Base-by-base conservation (phyloP, 2,888 invertebrate genomes). In the Pharmacophagus antenor region DNA sequence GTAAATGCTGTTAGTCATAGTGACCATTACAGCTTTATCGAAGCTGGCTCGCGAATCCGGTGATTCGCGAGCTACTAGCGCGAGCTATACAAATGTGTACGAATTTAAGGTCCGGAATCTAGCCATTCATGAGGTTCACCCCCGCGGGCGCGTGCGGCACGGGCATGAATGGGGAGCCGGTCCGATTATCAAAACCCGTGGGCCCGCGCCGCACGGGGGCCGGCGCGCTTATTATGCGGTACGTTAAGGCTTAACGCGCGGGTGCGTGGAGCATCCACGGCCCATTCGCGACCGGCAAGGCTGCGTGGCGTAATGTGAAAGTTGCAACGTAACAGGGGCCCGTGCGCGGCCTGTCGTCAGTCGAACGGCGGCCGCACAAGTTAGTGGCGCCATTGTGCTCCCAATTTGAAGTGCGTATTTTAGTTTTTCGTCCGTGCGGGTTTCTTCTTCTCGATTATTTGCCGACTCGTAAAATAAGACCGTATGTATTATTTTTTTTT, bases 251-350 rank as follows among this genome's bases (percentile, higher is more conserved):
- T 2, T 10, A 31, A 31, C 12, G 31, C 10, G 15, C n/a, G n/a
- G n/a, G 12, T 12, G 31, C 2, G 31, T 31, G 10, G 31, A 10
- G 3, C 31, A 31, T 31, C 31, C 31, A 31, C 31, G 8, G 15
- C 31, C 0, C 68, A 71, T 70, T 70, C 65, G 71, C 70, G 70
- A 74, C 77, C 77, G 80, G 80, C 88, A 88, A 88, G 88, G 88
- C 77, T 76, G 69, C 61, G 62, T 88, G 85, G 84, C 78, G 88
- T 83, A 89, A 88, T 64, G 88, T 84, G 88, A 89, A 89, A 88
- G 88, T 88, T 52, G 58, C 62, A 68, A 65, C 61, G 63, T 42
- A 66, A 67, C 72, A 72, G 72, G 73, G 70, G 68, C 61, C 61
- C 52, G 63, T 62, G 71, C 72, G 64, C 67, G 65, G 71, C 70